These are phyloP conservation scores for Squalus acanthias DNA, from an alignment of 2,797 vertebrate species.

Conservation along the genomic window DNA sequence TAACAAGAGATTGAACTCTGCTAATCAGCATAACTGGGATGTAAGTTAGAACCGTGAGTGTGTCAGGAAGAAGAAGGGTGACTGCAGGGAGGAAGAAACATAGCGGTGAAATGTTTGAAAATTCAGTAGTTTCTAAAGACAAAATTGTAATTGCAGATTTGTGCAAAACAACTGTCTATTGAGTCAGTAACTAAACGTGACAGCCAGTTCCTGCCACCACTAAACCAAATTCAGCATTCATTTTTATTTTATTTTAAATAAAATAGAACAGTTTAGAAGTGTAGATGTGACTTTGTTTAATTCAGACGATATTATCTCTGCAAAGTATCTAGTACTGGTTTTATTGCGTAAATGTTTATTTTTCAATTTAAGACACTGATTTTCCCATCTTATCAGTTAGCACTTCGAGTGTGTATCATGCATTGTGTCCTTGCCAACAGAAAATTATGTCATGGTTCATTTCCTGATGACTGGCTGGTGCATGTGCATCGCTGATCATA, in stretches of 20 bases:
- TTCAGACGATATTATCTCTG: neutral
- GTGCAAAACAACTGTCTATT: neutral
- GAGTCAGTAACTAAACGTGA: neutral
- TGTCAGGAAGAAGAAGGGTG: neutral
- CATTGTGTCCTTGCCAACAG: neutral
- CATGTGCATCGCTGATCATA: constrained; percentile 32
- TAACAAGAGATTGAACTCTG: neutral
- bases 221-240: too few relatives aligned
- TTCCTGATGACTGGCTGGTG: constrained; percentile 27
- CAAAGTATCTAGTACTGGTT: neutral
- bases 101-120: neutral
- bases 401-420: neutral
- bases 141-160: neutral
- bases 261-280: neutral
- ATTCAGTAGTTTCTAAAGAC: neutral
- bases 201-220: too few relatives aligned
- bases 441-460: constrained; percentile 29
- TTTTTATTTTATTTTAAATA: neutral
- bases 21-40: neutral
- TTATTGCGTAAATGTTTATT: neutral
- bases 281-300: neutral
- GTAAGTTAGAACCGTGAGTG: neutral
- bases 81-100: neutral
- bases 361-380: neutral
- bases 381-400: constrained; percentile 27